These are phyloP conservation scores for Antechinus stuartii DNA, from an alignment of 2,113 vertebrate species.

Conservation along the genomic window DNA sequence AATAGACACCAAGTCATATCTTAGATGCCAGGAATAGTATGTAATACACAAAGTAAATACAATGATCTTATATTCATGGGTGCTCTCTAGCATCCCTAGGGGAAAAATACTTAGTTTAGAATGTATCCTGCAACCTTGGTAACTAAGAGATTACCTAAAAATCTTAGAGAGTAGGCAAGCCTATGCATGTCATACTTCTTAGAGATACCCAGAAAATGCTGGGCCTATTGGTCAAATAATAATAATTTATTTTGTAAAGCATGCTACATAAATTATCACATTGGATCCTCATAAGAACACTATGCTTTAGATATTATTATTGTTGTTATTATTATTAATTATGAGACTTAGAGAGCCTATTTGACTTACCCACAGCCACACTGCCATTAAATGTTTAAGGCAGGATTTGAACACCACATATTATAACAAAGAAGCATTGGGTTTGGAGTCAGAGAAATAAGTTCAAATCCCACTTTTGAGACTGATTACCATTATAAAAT, in stretches of 20 bases:
- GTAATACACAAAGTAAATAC: not conserved
- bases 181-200: not conserved
- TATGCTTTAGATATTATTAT: not conserved
- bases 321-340: not conserved
- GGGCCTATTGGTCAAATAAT: not conserved
- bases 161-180: not conserved
- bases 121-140: too few relatives aligned
- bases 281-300: not conserved
- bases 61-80: not conserved
- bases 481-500: not conserved
- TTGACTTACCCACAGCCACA: not conserved
- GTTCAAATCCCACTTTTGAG: not conserved
- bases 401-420: not conserved
- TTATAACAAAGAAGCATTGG: not conserved
- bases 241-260: not conserved
- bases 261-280: not conserved
- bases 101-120: slow-evolving; percentile 17
- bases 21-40: not conserved
- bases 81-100: not conserved
- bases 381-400: not conserved
- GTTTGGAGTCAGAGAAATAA: not conserved
- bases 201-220: not conserved
- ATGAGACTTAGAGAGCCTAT: not conserved
- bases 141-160: not conserved
- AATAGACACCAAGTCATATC: not conserved